These are phyloP conservation scores for Arnoldichthys spilopterus DNA, from an alignment of 2,797 vertebrate genomes.

Conservation along the genomic window DNA sequence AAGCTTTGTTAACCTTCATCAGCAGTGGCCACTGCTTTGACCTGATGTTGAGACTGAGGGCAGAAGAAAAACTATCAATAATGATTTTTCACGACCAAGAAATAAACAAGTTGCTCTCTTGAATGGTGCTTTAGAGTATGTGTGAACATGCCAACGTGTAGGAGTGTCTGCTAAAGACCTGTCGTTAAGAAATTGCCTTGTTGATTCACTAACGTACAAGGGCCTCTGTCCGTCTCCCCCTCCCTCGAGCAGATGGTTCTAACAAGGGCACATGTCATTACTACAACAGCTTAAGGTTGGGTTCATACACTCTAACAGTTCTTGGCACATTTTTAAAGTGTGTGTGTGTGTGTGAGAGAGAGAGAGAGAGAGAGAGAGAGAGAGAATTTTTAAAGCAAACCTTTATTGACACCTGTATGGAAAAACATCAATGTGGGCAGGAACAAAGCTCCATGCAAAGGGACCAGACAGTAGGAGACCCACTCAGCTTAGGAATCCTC, in stretches of 20 bases:
- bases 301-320: not conserved
- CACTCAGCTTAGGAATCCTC: too few relatives aligned
- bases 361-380: not conserved
- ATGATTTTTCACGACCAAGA: not conserved
- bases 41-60: constrained; percentile 9
- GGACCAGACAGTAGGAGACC: too few relatives aligned
- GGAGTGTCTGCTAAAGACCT: not conserved
- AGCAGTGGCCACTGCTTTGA: not conserved
- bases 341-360: not conserved
- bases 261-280: not conserved
- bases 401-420: too few relatives aligned
- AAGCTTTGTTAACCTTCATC: not conserved
- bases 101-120: not conserved
- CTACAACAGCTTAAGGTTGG: not conserved
- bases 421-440: too few relatives aligned
- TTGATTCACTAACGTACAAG: not conserved
- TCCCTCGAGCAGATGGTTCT: not conserved
- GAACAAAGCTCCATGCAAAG: too few relatives aligned
- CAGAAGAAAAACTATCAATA: not conserved
- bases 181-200: not conserved
- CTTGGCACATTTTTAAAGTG: not conserved
- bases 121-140: too few relatives aligned
- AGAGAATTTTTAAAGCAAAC: too few relatives aligned
- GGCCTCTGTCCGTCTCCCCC: not conserved
- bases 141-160: too few relatives aligned